Conservation (phyloP, 2,797 vertebrate genomes). For the Bradypodion ventrale region DNA sequence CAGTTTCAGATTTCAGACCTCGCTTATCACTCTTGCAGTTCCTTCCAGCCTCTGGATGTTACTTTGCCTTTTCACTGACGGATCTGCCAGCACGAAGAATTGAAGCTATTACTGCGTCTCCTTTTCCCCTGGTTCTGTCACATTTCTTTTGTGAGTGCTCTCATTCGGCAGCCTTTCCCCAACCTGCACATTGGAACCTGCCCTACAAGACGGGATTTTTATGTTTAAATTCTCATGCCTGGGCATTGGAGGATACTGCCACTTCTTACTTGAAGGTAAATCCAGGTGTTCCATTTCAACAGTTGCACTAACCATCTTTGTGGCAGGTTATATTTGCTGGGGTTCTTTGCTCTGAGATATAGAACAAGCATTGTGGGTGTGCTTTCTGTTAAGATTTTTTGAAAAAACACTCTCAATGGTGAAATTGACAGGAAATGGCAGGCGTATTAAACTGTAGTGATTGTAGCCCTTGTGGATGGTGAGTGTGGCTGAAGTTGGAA, state of each 20-base stretch:
- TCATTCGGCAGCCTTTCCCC: not conserved
- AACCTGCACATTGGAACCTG: not conserved
- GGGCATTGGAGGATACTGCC: not conserved
- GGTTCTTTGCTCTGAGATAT: not conserved
- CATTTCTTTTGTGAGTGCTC: not conserved
- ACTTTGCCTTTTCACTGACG: slow-evolving; percentile 25
- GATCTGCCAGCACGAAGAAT: slow-evolving; percentile 20
- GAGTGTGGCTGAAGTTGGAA: not conserved
- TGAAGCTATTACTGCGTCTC: not conserved
- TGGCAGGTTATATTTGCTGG: not conserved
- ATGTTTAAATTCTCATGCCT: not conserved
- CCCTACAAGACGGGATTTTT: not conserved
- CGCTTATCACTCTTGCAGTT: slow-evolving; percentile 48
- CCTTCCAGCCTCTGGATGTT: slow-evolving; percentile 42
- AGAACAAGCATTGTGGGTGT: not conserved
- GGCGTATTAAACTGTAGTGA: not conserved
- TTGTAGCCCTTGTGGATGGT: not conserved
- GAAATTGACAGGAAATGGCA: not conserved
- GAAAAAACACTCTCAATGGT: too few species aligned
- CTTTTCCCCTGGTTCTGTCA: not conserved
- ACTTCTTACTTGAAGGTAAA: slow-evolving; percentile 30
- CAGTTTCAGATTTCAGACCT: slow-evolving; percentile 73
- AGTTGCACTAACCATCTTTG: not conserved
- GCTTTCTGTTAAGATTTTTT: not conserved
- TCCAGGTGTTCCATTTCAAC: not conserved